Evolutionary conservation across 2,888 invertebrate species (phyloP), one percentile per base, ranked within the genome.

Genomic region (Apoderus coryli): DNA sequence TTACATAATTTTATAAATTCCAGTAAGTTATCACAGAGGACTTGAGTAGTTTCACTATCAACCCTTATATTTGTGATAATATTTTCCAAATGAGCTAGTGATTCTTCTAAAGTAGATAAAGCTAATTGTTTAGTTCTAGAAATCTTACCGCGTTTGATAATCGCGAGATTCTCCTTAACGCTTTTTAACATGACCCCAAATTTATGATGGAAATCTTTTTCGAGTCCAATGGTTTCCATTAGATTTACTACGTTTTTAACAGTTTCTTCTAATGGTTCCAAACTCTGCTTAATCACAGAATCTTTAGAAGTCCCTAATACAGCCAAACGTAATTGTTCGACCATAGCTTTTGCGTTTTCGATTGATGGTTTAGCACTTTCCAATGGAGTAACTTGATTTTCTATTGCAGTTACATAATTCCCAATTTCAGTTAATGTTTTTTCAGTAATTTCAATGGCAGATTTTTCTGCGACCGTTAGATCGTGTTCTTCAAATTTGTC

Each of bases 241-340:
- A 57, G 36, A 41, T 57, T 57, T 4, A 58, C 49, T 3, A 52
- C 54, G 38, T 58, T 58, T 31, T 57, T 57, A 7, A 49, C 47
- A 2, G 52, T 49, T 40, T 56, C 51, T 39, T 57, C 58, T 10
- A 57, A 38, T 15, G 48, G 47, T 44, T 56, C 56, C 34, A 57
- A 44, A 2, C 45, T 40, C 24, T 45, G 40, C 37, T 56, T 56
- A 4, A 56, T 39, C 30, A 45, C 34, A 2, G 54, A 52, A 25
- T 49, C 47, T 22, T 48, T 44, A 6, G 52, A 44, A 5, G 57
- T 44, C 4, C 46, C 45, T 3, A 57, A 49, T 3, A 56, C 50
- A 1, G 50, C 50, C 26, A 56, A 34, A 30, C 54, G 40, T 9
- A 58, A 36, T 25, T 53, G 44, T 43, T 58, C 57, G 10, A 56